Evolutionary conservation across 2,888 invertebrate genomes (phyloP), one percentile per base, ranked within the genome.

Genomic region (Terebella lapidaria): DNA sequence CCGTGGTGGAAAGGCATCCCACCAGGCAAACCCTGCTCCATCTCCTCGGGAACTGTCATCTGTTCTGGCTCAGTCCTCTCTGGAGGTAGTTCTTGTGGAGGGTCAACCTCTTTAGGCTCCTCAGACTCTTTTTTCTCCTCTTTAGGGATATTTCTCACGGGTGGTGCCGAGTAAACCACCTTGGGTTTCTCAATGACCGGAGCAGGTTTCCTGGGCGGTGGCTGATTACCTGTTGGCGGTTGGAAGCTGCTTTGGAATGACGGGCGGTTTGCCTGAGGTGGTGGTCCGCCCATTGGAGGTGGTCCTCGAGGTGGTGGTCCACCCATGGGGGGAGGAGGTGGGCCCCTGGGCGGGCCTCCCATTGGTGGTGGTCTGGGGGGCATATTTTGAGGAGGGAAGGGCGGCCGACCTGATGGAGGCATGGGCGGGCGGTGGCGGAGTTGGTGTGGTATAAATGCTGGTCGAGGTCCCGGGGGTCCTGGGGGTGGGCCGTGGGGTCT

Each of bases 391-490:
- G 58, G 60, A 3, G 51, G 57, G 15, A 28, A 15, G n/a, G 52
- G 57, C 10, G 49, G 54, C 4, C 60, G 84, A 84, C 24, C 61
- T 53, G 26, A 42, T 3, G 47, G 59, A 20, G 58, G 58, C 3
- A 42, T 51, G 29, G 54, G 83, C 84, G 61, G 70, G 74, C 29
- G 57, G 73, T 68, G 52, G 59, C 10, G 54, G 30, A 49, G 15
- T 24, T 49, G 49, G 3, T 70, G 76, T 1, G 75, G 75, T 25
- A 74, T 60, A 54, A 71, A 71, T 25, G 68, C 62, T 0, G 71
- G 66, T 3, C 64, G 62, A 22, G 67, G 58, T 22, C 69, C 60
- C 20, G 57, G 61, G 24, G 25, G 26, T n/a, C 56, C 56, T 47
- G 58, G 62, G 18, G 67, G 60, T 30, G 70, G 63, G 24, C 58